Conservation (phyloP, 2,888 invertebrate species). For the Pandemis heparana region DNA sequence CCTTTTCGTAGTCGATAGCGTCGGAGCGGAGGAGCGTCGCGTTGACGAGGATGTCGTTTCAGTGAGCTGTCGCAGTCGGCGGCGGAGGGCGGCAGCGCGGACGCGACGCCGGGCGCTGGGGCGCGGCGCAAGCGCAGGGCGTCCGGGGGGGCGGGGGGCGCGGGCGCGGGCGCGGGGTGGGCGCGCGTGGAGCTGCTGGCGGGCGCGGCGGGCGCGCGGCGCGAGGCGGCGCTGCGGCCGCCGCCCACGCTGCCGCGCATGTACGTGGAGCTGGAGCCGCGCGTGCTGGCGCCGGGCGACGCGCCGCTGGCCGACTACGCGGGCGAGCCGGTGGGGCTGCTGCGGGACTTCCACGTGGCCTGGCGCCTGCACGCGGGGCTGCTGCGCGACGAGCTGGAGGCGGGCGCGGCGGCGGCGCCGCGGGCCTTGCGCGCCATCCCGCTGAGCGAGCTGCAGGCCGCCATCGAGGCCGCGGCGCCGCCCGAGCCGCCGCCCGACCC, state of each 20-base stretch:
- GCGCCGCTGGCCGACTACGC: conserved; percentile 66
- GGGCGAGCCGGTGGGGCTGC: conserved; percentile 70
- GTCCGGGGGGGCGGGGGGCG: conserved; percentile 44
- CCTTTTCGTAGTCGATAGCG: too few relatives aligned
- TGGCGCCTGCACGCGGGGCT: conserved; percentile 69
- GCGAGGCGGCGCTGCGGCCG: conserved; percentile 57
- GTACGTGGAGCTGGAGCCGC: conserved; percentile 77
- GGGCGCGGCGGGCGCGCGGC: conserved; percentile 48
- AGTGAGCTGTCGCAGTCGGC: conserved; percentile 25
- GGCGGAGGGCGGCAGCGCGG: conserved; percentile 17
- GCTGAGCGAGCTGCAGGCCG: conserved; percentile 71
- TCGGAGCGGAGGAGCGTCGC: too few relatives aligned
- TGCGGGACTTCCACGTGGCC: conserved; percentile 70
- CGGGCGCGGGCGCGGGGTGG: conserved; percentile 50
- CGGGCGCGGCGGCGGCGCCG: conserved; percentile 16
- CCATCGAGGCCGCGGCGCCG: conserved; percentile 62
- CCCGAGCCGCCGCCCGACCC: conserved; percentile 47
- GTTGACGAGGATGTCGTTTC: neutral
- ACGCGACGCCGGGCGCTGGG: conserved; percentile 29
- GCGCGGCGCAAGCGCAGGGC: conserved; percentile 22
- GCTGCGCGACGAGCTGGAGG: conserved; percentile 68
- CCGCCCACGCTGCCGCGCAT: conserved; percentile 76
- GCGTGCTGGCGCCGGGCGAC: conserved; percentile 59
- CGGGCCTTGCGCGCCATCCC: conserved; percentile 57
- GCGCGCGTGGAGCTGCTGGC: conserved; percentile 51